Evolutionary conservation across 2,797 vertebrate genomes (phyloP), one percentile per base, ranked within the genome.

Genomic region (Pangasius krempfi): DNA sequence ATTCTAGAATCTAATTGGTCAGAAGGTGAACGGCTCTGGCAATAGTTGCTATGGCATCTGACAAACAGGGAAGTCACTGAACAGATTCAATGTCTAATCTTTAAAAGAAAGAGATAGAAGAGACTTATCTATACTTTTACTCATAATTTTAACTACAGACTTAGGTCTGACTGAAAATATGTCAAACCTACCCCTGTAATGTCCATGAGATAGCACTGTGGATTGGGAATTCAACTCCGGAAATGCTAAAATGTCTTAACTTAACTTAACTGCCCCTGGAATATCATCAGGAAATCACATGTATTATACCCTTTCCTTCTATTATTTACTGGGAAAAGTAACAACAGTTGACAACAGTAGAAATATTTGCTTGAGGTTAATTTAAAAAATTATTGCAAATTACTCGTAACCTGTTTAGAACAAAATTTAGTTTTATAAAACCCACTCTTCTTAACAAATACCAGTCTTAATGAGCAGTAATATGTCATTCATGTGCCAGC

Each of bases 241-340:
- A 85, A 85, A 70, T 44, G 50, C 30, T 72, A 40, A 85, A 85
- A 85, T 6, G 37, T 72, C 84, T 85, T 40, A 40, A 40, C 40
- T 40, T 40, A 40, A 22, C 64, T 64, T 44, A 44, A 44, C 25
- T 83, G 56, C 56, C 44, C 64, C 20, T 33, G 64, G 47, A 72
- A 30, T 85, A 83, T 83, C 52, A 37, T 83, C 58, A 83, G 81
- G 81, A 83, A 83, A 83, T 83, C 81, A 83, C 60, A 64, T 83
- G 60, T 18, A n/a, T 14, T n/a, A n/a, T 47, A 44, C 7, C 40
- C 25, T 47, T 83, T 83, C 81, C 81, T 83, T 83, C 47, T 30
- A 83, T 83, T 64, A 83, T 64, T 64, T 44, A 18, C 27, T 64
- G 18, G 25, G 52, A 60, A 44, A 83, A 33, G 78, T 37, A 10